These are phyloP conservation scores for Pantherophis vulpinus DNA, from an alignment of 2,797 vertebrate species.

Conservation along the genomic window DNA sequence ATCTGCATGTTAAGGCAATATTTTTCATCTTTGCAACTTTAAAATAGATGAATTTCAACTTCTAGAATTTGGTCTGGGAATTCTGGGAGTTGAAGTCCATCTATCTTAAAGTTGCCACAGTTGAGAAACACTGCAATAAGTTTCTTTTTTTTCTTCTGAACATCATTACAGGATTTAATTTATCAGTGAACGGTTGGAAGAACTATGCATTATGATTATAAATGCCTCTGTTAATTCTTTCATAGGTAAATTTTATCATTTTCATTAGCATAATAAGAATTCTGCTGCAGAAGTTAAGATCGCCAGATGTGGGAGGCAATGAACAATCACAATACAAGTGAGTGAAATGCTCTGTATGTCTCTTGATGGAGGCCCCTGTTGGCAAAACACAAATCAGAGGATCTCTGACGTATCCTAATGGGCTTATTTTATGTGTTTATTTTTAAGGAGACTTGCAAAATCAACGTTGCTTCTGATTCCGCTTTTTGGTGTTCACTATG, in stretches of 20 bases:
- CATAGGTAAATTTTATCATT: slow-evolving; percentile 87
- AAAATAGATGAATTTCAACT: background rate
- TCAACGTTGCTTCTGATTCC: slow-evolving; percentile 90
- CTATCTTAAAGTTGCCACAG: background rate
- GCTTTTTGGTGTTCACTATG: slow-evolving; percentile 89
- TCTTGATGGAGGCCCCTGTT: background rate
- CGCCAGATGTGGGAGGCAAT: slow-evolving; percentile 84
- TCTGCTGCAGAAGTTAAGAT: slow-evolving; percentile 86
- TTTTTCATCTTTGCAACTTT: background rate
- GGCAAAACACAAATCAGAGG: background rate
- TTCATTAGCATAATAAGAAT: slow-evolving; percentile 90
- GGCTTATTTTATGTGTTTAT: background rate
- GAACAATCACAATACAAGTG: slow-evolving; percentile 92
- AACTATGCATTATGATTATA: background rate
- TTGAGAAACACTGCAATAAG: background rate
- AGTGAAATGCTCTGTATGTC: slow-evolving; percentile 34
- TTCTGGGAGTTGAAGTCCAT: background rate
- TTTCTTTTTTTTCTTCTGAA: background rate
- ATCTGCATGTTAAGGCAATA: background rate
- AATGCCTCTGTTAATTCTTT: background rate
- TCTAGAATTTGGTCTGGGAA: background rate
- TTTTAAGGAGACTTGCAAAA: slow-evolving; percentile 85
- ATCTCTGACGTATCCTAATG: slow-evolving; percentile 19
- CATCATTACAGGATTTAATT: background rate
- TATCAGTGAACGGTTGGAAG: background rate